phyloP scores from a whole-genome alignment of 1,140 invertebrate genomes.

The Pseudomyrmex cubaensis region DNA sequence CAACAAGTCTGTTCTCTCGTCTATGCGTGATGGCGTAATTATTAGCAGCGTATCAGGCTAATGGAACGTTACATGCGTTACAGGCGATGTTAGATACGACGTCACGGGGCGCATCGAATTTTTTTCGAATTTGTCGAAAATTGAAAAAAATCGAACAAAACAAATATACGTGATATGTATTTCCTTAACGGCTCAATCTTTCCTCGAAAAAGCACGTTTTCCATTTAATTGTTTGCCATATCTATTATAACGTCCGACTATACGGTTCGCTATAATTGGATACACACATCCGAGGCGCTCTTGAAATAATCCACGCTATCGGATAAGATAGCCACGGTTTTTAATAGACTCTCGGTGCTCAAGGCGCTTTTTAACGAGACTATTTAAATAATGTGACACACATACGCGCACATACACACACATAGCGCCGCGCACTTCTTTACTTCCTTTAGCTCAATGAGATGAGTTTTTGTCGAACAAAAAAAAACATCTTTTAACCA shows the following conservation, averaged over 20 bases:
- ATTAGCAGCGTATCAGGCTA: not conserved
- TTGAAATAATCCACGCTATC: slow-evolving; percentile 46
- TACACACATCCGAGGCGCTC: slow-evolving; percentile 53
- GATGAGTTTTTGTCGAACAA: not conserved
- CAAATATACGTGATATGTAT: slow-evolving; percentile 14
- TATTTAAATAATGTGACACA: slow-evolving; percentile 49
- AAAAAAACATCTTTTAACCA: not conserved
- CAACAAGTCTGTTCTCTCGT: slow-evolving; percentile 17
- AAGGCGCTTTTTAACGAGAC: slow-evolving; percentile 51
- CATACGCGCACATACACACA: not conserved
- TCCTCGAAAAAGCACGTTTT: slow-evolving; percentile 50
- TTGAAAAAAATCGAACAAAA: slow-evolving; percentile 38
- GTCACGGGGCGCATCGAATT: no score
- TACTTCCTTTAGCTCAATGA: slow-evolving; percentile 32
- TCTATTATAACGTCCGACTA: slow-evolving; percentile 57
- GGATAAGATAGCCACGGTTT: slow-evolving; percentile 45
- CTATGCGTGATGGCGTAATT: slow-evolving; percentile 16
- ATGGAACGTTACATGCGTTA: not conserved
- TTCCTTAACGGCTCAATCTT: slow-evolving; percentile 43
- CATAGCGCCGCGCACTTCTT: not conserved
- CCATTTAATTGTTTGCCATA: slow-evolving; percentile 55
- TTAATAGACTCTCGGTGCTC: slow-evolving; percentile 50
- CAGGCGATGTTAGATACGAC: not conserved
- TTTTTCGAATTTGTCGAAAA: slow-evolving; percentile 12
- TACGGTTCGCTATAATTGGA: slow-evolving; percentile 60